Conservation (phyloP, 2,888 invertebrate species). For the Lucinisca nassula region DNA sequence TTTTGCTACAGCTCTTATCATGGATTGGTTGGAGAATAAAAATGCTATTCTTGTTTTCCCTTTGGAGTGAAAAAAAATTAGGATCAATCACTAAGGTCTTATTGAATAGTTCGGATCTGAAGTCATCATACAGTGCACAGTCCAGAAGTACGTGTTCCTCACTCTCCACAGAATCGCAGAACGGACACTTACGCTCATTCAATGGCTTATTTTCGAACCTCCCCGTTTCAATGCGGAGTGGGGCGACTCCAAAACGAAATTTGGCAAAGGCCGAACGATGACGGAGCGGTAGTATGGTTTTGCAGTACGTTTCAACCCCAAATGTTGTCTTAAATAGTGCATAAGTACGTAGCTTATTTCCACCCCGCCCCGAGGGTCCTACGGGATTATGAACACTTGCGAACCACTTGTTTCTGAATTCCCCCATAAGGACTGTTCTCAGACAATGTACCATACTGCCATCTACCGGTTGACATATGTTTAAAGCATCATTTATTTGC, state of each 20-base stretch:
- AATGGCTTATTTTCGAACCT: neutral
- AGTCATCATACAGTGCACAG: constrained; percentile 1
- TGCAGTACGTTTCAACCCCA: neutral
- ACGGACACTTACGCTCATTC: neutral
- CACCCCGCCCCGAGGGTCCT: too few relatives aligned
- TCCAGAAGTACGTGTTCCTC: constrained; percentile 1
- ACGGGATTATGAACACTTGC: too few relatives aligned
- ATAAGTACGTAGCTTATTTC: neutral
- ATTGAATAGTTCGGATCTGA: neutral
- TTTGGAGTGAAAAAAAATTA: too few relatives aligned
- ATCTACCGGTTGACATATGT: neutral
- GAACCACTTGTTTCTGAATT: too few relatives aligned
- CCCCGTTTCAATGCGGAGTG: constrained; percentile 3
- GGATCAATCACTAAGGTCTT: neutral
- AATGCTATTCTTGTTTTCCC: too few relatives aligned
- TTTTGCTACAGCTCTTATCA: too few relatives aligned
- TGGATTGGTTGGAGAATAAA: too few relatives aligned
- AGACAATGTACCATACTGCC: neutral
- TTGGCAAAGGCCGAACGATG: neutral
- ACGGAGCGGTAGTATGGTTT: neutral
- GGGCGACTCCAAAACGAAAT: neutral
- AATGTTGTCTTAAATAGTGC: neutral
- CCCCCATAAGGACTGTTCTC: neutral
- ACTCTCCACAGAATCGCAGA: neutral
- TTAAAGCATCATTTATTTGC: neutral